phyloP scores from a whole-genome alignment of 2,113 vertebrate genomes.

The Zosterops lateralis region DNA sequence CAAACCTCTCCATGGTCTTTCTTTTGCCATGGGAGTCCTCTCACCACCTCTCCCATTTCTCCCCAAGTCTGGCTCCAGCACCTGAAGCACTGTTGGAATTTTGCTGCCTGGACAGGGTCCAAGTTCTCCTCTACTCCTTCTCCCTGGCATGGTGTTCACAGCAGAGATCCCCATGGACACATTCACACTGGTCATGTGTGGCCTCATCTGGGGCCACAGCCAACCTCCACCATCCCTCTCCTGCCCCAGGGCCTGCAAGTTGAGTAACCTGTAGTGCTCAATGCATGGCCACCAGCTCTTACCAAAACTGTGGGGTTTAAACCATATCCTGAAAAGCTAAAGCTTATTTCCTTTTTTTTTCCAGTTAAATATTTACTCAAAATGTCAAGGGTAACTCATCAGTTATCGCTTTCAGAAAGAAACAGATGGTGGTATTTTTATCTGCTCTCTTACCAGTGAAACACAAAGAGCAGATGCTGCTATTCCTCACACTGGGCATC shows the following conservation, averaged over 20 bases:
- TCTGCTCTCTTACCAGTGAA: background rate
- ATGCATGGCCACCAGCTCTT: background rate
- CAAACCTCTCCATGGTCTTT: background rate
- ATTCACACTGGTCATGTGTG: fast-evolving
- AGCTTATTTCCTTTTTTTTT: background rate
- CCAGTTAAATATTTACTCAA: slow-evolving; percentile 32
- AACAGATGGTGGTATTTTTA: slow-evolving; percentile 53
- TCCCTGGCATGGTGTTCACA: background rate
- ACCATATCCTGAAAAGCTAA: background rate
- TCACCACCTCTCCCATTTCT: background rate
- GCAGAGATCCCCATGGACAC: background rate
- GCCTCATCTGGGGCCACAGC: background rate
- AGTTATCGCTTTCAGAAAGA: slow-evolving; percentile 13
- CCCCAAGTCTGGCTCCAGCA: background rate
- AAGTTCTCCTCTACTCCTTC: background rate
- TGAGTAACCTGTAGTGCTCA: background rate
- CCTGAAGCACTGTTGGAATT: background rate
- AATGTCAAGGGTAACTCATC: slow-evolving; percentile 37
- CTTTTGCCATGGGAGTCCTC: background rate
- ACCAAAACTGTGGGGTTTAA: background rate
- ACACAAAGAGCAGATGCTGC: slow-evolving; percentile 30
- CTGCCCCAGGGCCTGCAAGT: background rate
- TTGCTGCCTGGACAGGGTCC: background rate
- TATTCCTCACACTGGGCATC: background rate
- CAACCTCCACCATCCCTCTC: background rate